Conservation (phyloP, 53 echinoderm and acorn worm species). For the Patiria pectinifera region DNA sequence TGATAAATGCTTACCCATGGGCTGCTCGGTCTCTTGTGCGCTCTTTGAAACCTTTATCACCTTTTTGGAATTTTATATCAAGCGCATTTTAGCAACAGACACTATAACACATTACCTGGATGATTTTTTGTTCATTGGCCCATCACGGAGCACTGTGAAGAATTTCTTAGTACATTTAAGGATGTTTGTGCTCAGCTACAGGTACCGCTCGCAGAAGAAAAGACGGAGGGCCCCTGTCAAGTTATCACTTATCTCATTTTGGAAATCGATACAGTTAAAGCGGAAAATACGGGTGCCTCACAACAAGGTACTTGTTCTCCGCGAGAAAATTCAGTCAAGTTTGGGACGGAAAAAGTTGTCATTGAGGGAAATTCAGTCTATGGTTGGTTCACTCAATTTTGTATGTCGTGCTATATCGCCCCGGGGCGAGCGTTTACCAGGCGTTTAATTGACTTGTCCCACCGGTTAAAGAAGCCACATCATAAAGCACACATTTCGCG, state of each 20-base stretch:
- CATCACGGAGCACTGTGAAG: no score
- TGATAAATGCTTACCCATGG: no score
- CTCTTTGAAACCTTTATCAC: no score
- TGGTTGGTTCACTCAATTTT: conserved; percentile 16
- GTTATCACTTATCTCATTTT: background rate
- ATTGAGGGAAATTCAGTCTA: background rate
- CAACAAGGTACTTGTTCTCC: background rate
- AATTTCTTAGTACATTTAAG: no score
- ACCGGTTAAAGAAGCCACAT: no score
- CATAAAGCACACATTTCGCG: no score
- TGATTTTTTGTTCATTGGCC: conserved; percentile 6
- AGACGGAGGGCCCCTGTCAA: conserved; percentile 11
- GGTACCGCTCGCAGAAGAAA: conserved; percentile 6
- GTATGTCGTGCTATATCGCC: background rate
- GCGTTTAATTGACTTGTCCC: no score
- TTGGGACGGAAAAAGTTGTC: background rate
- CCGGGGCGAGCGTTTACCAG: no score
- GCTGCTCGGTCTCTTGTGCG: no score
- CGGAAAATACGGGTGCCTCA: background rate
- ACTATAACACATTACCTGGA: conserved; percentile 61
- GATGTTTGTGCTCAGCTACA: background rate
- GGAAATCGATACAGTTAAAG: no score
- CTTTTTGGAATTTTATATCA: no score
- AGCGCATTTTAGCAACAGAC: background rate
- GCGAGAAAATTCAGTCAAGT: background rate